Evolutionary conservation across 2,888 invertebrate genomes (phyloP).

Genomic region (Hypomecis punctinalis): DNA sequence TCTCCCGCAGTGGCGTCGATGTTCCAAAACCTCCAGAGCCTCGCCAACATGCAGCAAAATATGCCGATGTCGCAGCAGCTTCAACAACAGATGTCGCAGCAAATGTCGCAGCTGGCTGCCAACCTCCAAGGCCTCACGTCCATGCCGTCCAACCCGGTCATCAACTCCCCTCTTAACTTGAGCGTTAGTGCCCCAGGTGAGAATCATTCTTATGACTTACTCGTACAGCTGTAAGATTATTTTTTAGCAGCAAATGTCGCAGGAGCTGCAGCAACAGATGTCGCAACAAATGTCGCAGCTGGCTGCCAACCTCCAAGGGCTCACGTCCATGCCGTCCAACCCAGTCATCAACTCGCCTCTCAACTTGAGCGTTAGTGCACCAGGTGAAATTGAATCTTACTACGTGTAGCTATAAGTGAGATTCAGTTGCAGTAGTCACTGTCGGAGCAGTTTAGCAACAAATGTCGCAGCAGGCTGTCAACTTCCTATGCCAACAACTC

Average conservation of each 20-base stretch:
- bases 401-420: no score
- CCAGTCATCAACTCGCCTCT: slow-evolving; percentile 92
- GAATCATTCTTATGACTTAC: slow-evolving; percentile 24
- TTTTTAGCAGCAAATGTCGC: slow-evolving; percentile 83
- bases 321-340: slow-evolving; percentile 90
- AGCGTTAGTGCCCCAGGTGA: slow-evolving; percentile 88
- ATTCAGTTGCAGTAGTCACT: no score
- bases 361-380: slow-evolving; percentile 91
- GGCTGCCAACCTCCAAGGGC: slow-evolving; percentile 90
- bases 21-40: slow-evolving; percentile 85
- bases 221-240: no score
- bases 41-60: slow-evolving; percentile 83
- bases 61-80: slow-evolving; percentile 82
- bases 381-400: slow-evolving; percentile 60
- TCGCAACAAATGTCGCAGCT: slow-evolving; percentile 83
- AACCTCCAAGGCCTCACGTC: slow-evolving; percentile 93
- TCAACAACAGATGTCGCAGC: slow-evolving; percentile 85
- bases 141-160: slow-evolving; percentile 89
- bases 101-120: slow-evolving; percentile 82
- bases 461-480: no score
- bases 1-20: slow-evolving; percentile 88
- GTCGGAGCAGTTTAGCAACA: no score
- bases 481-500: no score
- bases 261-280: slow-evolving; percentile 86
- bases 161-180: slow-evolving; percentile 93